Percentiles rank a stretch among this genome's conserved stretches.
phyloP scores from a whole-genome alignment of 1,140 invertebrate species.

The Drosophila lowei region DNA sequence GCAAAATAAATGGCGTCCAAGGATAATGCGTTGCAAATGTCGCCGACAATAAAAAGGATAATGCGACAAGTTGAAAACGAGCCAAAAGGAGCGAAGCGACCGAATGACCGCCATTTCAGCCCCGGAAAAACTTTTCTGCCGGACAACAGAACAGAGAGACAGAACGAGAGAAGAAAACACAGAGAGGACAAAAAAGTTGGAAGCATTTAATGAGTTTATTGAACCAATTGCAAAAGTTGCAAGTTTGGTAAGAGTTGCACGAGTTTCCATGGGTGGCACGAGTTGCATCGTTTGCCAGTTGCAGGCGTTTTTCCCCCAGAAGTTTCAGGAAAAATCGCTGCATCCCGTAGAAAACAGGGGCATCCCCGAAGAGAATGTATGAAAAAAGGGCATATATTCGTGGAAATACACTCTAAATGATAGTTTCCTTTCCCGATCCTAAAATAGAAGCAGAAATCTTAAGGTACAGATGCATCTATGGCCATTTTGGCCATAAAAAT shows the following conservation, averaged over 20 bases:
- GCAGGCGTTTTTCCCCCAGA: no score
- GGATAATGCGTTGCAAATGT: constrained; percentile 70
- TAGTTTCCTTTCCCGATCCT: no score
- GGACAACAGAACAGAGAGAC: constrained; percentile 6
- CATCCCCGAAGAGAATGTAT: no score
- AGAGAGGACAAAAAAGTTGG: constrained; percentile 48
- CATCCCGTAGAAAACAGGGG: no score
- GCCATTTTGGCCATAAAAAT: no score
- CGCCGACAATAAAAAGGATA: constrained; percentile 75
- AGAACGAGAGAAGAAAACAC: constrained; percentile 8
- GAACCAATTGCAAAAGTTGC: constrained; percentile 74
- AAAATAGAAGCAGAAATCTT: no score
- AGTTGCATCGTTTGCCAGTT: constrained; percentile 52
- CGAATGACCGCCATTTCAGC: constrained; percentile 67
- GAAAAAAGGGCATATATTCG: no score
- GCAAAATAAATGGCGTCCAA: constrained; percentile 41
- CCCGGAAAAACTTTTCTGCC: constrained; percentile 48
- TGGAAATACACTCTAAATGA: no score
- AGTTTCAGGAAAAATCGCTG: no score
- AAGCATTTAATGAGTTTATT: constrained; percentile 79
- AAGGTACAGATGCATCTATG: no score
- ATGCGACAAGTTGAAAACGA: constrained; percentile 76
- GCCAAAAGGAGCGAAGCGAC: constrained; percentile 49
- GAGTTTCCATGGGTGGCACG: constrained; percentile 18
- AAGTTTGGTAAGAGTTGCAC: constrained; percentile 3